Conservation (phyloP, 2,888 invertebrate genomes). For the Itoplectis maculator region DNA sequence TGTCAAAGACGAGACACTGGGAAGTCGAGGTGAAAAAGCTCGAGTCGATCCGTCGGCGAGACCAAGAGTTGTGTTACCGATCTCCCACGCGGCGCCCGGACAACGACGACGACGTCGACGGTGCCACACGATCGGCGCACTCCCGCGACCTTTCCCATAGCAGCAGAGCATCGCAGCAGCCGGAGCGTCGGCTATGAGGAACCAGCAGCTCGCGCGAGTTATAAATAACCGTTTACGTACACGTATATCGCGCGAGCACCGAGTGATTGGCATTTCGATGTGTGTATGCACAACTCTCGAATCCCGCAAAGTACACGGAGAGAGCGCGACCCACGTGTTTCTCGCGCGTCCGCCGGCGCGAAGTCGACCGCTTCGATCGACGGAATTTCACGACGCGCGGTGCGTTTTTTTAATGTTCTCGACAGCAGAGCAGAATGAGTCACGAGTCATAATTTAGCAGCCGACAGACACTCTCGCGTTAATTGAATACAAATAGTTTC, state of each 20-base stretch:
- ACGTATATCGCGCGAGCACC: slow-evolving; percentile 34
- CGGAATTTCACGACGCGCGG: neutral
- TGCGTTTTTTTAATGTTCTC: neutral
- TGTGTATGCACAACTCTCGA: slow-evolving; percentile 60
- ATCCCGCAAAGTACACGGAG: slow-evolving; percentile 46
- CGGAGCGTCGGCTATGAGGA: slow-evolving; percentile 43
- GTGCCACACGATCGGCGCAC: slow-evolving; percentile 18
- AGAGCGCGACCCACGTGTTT: slow-evolving; percentile 42
- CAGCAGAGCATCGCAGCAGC: slow-evolving; percentile 31
- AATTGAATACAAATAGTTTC: too few species aligned
- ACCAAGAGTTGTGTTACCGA: slow-evolving; percentile 18
- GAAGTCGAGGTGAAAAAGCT: neutral
- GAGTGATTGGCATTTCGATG: slow-evolving; percentile 68
- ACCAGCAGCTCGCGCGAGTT: slow-evolving; percentile 43
- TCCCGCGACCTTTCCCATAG: slow-evolving; percentile 58
- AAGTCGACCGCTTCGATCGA: neutral
- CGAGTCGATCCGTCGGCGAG: neutral
- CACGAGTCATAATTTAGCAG: neutral
- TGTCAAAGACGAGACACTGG: neutral
- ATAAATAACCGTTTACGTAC: slow-evolving; percentile 61
- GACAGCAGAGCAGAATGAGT: neutral
- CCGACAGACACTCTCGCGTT: too few species aligned
- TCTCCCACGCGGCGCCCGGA: slow-evolving; percentile 37
- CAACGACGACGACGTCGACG: too few species aligned
- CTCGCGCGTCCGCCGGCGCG: neutral